Evolutionary conservation across 30 jellyfish, hydroid and myxozoan species (phyloP), one percentile per base, ranked within the genome.

Genomic region (Pseudorhiza aurosa): DNA sequence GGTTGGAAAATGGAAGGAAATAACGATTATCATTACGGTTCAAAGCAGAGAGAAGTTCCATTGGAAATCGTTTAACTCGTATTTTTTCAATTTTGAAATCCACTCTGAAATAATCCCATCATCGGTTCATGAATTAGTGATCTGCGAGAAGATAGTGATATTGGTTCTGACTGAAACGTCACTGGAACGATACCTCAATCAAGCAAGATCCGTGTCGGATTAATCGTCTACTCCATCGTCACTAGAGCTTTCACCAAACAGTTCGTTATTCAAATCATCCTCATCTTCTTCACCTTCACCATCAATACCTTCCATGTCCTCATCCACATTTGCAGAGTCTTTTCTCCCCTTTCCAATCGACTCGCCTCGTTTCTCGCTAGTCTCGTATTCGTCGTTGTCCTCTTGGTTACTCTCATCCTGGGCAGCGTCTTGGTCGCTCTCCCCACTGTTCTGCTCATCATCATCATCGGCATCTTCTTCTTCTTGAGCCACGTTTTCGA

Each of bases 201-300:
- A n/a, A n/a, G n/a, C n/a, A n/a, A n/a, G n/a, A n/a, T n/a, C n/a
- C n/a, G n/a, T n/a, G n/a, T n/a, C n/a, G n/a, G n/a, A n/a, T 49
- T 64, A 64, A 11, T 64, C 77, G 36, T 83, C 88, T 10, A 21
- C 96, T 19, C 85, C 95, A 21, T 83, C 94, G 12, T 89, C 97
- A 56, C 96, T 81, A 17, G 97, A 82, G 53, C 97, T 89, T 25
- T 96, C 77, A 14, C 98, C 98, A 70, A 91, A 91, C 55, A 91
- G 72, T 44, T 83, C 95, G 51, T 81, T 76, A 36, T 78, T 96
- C 22, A 88, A 64, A 40, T 88, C 97, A 29, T 69, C 58, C 9
- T 56, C 94, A 21, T 45, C 76, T 11, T 58, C 74, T 22, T 65
- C 53, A 8, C 42, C 86, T 8, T 73, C 91, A 18, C 62, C 85